A percentile compares a stretch with the other conserved stretches of the same genome.
These are phyloP conservation scores for Pollimyrus isidori DNA, from an alignment of 2,113 vertebrate species.

Conservation along the genomic window DNA sequence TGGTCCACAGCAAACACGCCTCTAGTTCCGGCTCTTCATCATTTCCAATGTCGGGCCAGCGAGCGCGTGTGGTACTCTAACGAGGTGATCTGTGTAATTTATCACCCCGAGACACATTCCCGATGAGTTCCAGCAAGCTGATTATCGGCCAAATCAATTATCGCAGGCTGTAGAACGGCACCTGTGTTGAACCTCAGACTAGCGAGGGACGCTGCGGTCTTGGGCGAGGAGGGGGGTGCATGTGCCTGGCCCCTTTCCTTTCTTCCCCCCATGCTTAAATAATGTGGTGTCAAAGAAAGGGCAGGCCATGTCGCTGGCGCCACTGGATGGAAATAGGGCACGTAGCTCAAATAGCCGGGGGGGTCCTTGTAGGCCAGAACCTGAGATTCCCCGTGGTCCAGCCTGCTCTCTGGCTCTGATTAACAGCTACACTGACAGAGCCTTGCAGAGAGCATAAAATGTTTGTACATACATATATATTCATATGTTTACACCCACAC, in stretches of 20 bases:
- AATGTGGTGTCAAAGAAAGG: not conserved
- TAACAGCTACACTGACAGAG: not conserved
- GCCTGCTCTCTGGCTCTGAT: not conserved
- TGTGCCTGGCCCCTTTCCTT: not conserved
- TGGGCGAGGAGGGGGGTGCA: not conserved
- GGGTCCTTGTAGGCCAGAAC: not conserved
- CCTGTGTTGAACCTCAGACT: constrained; percentile 31
- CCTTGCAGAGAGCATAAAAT: not conserved
- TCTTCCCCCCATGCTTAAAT: not conserved
- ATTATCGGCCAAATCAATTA: constrained; percentile 55
- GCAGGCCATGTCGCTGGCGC: not conserved
- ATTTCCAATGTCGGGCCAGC: not conserved
- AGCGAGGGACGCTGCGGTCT: not conserved
- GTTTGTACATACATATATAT: not conserved
- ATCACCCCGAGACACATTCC: constrained; percentile 45
- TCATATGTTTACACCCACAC: not conserved
- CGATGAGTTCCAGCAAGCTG: constrained; percentile 43
- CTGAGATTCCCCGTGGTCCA: not conserved
- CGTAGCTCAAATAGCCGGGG: not conserved
- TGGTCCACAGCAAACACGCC: not conserved
- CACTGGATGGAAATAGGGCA: not conserved
- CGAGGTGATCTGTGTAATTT: constrained; percentile 41
- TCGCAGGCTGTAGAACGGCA: constrained; percentile 39
- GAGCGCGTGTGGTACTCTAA: constrained; percentile 24
- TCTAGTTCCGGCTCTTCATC: not conserved